Evolutionary conservation across 2,797 vertebrate species (phyloP).

Genomic region (Aldrovandia affinis): DNA sequence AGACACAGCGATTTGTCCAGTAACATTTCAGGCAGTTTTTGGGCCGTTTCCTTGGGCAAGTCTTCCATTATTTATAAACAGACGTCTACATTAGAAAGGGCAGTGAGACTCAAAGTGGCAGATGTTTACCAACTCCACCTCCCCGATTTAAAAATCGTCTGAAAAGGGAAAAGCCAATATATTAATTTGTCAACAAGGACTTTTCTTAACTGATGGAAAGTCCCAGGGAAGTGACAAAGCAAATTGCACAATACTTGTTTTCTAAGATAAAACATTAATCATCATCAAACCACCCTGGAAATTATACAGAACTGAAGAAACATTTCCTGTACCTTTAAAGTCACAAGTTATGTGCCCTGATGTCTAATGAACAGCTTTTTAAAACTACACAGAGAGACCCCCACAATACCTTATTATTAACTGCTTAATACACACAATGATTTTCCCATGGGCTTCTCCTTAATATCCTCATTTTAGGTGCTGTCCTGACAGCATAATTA

Average conservation of each 20-base stretch:
- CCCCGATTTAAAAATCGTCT: background rate
- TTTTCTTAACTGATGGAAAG: slow-evolving; percentile 4
- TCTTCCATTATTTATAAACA: slow-evolving; percentile 15
- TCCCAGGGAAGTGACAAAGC: background rate
- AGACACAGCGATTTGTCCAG: background rate
- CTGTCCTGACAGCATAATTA: slow-evolving; percentile 28
- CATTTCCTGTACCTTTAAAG: background rate
- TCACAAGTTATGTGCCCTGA: background rate
- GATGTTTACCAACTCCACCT: slow-evolving; percentile 1
- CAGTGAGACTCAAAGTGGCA: background rate
- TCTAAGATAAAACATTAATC: background rate
- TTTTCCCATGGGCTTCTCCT: background rate
- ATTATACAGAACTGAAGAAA: background rate
- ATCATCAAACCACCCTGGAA: background rate
- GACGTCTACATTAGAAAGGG: background rate
- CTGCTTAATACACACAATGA: slow-evolving; percentile 14
- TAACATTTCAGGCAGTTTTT: background rate
- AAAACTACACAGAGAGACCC: background rate
- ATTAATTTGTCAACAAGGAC: background rate
- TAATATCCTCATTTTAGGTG: slow-evolving; percentile 32
- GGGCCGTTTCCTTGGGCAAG: background rate
- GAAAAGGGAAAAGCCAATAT: background rate
- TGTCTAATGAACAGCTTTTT: background rate
- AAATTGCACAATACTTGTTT: background rate
- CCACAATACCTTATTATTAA: background rate